Evolutionary conservation across 1,140 invertebrate genomes (phyloP).

Genomic region (Pectinophora gossypiella): DNA sequence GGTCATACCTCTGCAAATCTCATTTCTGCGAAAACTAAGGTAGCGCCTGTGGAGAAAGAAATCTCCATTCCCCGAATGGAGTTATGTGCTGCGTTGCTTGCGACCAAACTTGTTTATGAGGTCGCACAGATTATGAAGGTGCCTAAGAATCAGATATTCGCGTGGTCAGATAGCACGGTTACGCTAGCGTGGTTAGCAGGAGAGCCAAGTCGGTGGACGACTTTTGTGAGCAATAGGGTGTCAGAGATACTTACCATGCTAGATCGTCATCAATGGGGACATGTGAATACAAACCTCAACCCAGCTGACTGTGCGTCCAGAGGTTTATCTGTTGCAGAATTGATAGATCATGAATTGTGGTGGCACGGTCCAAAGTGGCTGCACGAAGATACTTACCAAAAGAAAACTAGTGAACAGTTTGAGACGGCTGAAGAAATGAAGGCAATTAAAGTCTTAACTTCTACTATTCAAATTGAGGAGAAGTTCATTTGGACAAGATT

Average conservation of each 20-base stretch:
- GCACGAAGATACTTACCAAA: neutral
- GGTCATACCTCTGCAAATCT: too few relatives aligned
- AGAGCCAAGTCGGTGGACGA: constrained; percentile 26
- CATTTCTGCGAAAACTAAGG: too few relatives aligned
- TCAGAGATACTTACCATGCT: constrained; percentile 27
- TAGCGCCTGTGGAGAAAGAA: too few relatives aligned
- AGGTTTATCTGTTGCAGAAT: constrained; percentile 22
- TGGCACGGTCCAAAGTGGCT: constrained; percentile 33
- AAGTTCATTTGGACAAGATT: neutral
- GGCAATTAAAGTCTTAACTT: neutral
- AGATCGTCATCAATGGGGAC: neutral
- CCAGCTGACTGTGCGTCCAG: constrained; percentile 39
- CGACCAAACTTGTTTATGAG: too few relatives aligned
- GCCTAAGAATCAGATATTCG: too few relatives aligned
- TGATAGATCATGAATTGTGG: constrained; percentile 30
- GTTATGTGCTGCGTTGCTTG: too few relatives aligned
- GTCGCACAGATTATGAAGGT: too few relatives aligned
- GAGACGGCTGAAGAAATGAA: neutral
- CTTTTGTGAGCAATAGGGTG: constrained; percentile 48
- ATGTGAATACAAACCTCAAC: constrained; percentile 13
- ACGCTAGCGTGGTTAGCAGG: constrained; percentile 42
- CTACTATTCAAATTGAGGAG: neutral
- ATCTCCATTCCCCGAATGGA: too few relatives aligned
- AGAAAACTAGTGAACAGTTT: neutral
- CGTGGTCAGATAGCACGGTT: constrained; percentile 46